Evolutionary conservation across 2,113 vertebrate species (phyloP), one percentile per base, ranked within the genome.

Genomic region (Aramus guarauna): DNA sequence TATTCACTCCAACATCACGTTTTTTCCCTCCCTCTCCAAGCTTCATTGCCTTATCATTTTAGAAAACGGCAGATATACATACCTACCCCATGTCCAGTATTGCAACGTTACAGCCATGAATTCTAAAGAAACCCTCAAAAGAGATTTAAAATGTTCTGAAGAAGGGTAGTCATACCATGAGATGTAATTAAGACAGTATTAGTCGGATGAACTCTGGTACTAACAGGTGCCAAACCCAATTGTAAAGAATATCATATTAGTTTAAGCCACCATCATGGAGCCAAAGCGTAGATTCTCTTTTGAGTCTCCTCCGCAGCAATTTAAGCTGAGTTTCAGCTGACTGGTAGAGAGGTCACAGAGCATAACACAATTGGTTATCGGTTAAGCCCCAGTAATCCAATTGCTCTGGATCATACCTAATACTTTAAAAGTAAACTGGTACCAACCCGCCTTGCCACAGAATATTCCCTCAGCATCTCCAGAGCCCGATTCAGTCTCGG

Each of bases 401-500:
- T 72, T 75, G 41, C 37, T 55, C 56, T 60, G 39, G 12, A 30
- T 45, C 69, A 53, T 2, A 56, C 2, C 0, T 6, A 87, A 74
- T 15, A 56, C 27, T 59, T 78, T 11, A n/a, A 11, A 86, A 90
- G 39, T 32, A 53, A 78, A 96, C 81, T 39, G 2, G 20, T 5
- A 62, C 75, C 23, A 75, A 76, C 45, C 37, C 59, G 58, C 24
- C 22, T 43, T 16, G 30, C 10, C 15, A 39, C 24, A 3, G 1
- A 67, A 26, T 13, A 60, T 47, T 37, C 53, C 62, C 30, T 74
- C 48, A 20, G 8, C 45, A 48, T 13, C 47, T 59, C 19, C 29
- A 41, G 62, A 67, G 66, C 58, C 36, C 1, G 1, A 23, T 4
- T 22, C n/a, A 24, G 50, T 0, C 20, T 5, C 0, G 0, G 36